Evolutionary conservation across 2,797 vertebrate genomes (phyloP).

Genomic region (Rachycentron canadum): DNA sequence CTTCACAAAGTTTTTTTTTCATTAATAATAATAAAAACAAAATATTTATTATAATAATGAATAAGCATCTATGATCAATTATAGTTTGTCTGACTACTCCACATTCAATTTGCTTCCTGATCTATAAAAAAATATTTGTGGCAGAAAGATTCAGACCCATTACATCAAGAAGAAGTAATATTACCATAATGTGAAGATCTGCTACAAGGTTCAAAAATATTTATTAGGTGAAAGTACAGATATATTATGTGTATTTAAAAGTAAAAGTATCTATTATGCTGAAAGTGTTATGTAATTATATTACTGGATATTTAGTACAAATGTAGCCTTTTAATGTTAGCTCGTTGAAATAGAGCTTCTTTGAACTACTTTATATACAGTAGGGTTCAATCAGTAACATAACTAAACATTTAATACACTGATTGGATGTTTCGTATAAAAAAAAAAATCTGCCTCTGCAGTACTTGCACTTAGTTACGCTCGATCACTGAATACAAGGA

Average conservation of each 20-base stretch:
- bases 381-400: too few species aligned
- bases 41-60: constrained; percentile 11
- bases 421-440: too few species aligned
- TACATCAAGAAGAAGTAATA: background rate
- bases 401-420: too few species aligned
- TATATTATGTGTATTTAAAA: background rate
- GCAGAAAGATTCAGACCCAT: background rate
- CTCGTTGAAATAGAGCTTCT: background rate
- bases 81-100: constrained; percentile 9
- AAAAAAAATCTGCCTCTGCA: too few species aligned
- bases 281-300: too few species aligned
- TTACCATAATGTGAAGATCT: background rate
- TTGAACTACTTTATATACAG: background rate
- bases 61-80: constrained; percentile 18
- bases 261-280: too few species aligned
- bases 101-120: too few species aligned
- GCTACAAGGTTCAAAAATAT: background rate
- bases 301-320: too few species aligned
- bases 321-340: background rate
- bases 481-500: background rate
- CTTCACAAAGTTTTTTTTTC: too few species aligned
- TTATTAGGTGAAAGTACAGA: background rate
- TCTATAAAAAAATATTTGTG: constrained; percentile 1
- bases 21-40: constrained; percentile 17
- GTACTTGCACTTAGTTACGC: background rate